Evolutionary conservation across 92 coral and sea anemone genomes (phyloP), one percentile per base, ranked within the genome.

Genomic region (Bergia puertoricense): DNA sequence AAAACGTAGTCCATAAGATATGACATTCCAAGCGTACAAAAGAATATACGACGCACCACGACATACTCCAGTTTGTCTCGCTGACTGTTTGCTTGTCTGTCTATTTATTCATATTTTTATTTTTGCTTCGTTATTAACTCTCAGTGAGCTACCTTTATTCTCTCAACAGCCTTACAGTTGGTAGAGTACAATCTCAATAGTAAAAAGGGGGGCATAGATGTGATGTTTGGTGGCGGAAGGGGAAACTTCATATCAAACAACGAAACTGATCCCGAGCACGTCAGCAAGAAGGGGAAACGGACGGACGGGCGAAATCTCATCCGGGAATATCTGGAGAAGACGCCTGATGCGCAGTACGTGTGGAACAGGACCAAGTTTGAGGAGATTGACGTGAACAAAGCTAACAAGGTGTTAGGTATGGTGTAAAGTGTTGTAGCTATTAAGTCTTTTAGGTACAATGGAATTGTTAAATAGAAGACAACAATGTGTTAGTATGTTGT

Each of bases 391-490:
- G 86, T 79, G 56, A 81, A 85, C 23, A 91, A 90, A 38, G 95
- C 88, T 3, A 93, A 91, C n/a, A 93, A 85, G 81, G 93, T 94
- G 66, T 77, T 94, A 37, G 97, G 97, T 94, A 85, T n/a, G 93
- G 23, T 18, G 23, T 30, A 43, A 14, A 5, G 0, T 22, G 69
- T 57, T 1, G 69, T 1, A 18, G 69, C 6, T 22, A 62, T 0
- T 57, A 57, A 3, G 66, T 11, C 20, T 1, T 30, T 57, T 11
- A 57, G 66, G 20, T 57, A 13, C 66, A 13, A 48, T 48, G 54
- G 1, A 48, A 6, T 13, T 48, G 54, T 6, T 48, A 48, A 7
- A 7, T 48, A 48, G 54, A 48, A 1, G 59, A 15, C 3, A 54
- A 54, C 59, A 54, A 30, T 30, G 30, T 30, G 30, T 30, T 30